Base-by-base conservation (phyloP, 2,113 vertebrate species). In the Pogonocichla stellata region DNA sequence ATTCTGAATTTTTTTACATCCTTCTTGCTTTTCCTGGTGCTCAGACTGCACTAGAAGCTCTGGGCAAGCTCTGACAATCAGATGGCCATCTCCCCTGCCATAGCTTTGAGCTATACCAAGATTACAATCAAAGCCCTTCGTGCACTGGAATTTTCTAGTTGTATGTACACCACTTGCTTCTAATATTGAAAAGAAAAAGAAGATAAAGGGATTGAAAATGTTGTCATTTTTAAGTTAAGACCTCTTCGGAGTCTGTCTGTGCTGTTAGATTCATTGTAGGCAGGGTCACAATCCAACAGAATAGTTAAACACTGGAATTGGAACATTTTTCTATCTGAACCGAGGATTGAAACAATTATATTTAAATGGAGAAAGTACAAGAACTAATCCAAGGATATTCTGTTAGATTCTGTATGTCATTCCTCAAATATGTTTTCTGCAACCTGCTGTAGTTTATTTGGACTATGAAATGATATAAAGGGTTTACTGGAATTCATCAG, bases 401-500 rank as follows among this genome's bases (percentile, higher is more conserved):
- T 80, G 50, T 48, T 71, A 86, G 78, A 56, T 77, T 90, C 60
- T 29, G 23, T 54, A 10, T 78, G 81, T 95, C 67, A 50, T 88
- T 78, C 19, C 65, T 96, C 48, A 92, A 51, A 60, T 90, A 90
- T 80, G 80, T 80, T 90, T 90, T 80, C 64, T 92, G 64, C 51
- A 86, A 90, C 43, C 56, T 95, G 48, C 75, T 80, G 25, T 34
- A 74, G 51, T 88, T 56, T 83, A 10, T 74, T 93, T 92, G 56
- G 51, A 88, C 54, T 93, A 43, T 40, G 53, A 85, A 57, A 47
- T 22, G 2, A 83, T 83, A 77, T 12, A 51, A 90, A 77, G 6
- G 4, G n/a, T 78, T 92, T 90, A 74, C 71, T 80, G 64, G 79
- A 93, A 93, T 90, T 92, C 51, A 45, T 94, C 51, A 66, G n/a